Evolutionary conservation across 2,888 invertebrate genomes (phyloP).

Genomic region (Arrhopalites spinosus): DNA sequence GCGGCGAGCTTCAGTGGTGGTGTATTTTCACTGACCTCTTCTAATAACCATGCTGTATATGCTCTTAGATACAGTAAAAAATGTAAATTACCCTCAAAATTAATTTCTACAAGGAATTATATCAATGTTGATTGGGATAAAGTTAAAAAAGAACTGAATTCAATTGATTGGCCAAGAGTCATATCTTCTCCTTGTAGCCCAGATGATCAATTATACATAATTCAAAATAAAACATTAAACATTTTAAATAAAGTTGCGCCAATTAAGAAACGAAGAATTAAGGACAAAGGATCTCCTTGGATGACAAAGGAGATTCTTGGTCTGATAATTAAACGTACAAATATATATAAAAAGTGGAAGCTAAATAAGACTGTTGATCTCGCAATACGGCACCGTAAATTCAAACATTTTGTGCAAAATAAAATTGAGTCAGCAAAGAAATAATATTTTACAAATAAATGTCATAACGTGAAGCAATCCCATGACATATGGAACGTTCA

Average conservation of each 20-base stretch:
- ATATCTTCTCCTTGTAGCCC: neutral
- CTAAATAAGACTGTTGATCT: neutral
- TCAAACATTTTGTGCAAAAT: neutral
- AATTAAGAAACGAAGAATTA: neutral
- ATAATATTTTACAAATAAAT: neutral
- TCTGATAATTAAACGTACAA: neutral
- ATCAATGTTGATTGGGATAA: neutral
- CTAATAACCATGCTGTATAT: neutral
- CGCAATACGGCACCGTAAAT: neutral
- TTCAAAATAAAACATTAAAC: neutral
- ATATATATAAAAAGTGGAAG: neutral
- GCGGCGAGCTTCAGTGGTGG: neutral
- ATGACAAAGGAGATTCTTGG: neutral
- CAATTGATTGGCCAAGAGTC: neutral
- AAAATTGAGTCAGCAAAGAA: neutral
- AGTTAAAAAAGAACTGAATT: neutral
- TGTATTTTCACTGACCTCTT: neutral
- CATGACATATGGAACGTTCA: neutral
- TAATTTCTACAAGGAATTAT: neutral
- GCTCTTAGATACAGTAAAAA: neutral
- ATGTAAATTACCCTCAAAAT: neutral
- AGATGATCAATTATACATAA: neutral
- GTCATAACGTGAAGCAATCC: neutral
- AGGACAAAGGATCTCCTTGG: neutral
- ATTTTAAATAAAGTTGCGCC: neutral